phyloP scores from a whole-genome alignment of 1,140 invertebrate genomes.

The Steinernema khuongi region DNA sequence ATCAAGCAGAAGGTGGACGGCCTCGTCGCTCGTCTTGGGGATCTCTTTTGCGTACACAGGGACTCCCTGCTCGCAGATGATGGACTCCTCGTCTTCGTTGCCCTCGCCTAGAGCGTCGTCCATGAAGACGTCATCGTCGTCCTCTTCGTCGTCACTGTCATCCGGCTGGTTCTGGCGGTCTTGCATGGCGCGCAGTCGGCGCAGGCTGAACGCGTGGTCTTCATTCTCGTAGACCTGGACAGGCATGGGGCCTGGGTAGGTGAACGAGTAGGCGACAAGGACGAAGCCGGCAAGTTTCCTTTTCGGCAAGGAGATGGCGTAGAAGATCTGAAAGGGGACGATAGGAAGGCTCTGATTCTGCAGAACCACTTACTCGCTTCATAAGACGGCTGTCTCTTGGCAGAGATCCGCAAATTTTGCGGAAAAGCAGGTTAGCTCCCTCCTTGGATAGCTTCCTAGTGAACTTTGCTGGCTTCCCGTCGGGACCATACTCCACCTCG shows the following conservation, averaged over 20 bases:
- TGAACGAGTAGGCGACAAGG: neutral
- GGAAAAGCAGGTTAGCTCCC: neutral
- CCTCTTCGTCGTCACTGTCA: neutral
- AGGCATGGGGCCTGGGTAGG: neutral
- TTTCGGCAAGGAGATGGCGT: neutral
- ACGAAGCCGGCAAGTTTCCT: neutral
- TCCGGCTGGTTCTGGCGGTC: neutral
- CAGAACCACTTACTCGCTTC: neutral
- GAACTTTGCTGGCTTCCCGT: neutral
- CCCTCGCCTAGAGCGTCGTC: neutral
- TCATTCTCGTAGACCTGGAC: constrained; percentile 1
- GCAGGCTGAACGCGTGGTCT: neutral
- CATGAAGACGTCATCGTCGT: constrained; percentile 3
- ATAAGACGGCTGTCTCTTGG: neutral
- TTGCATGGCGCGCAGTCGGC: neutral
- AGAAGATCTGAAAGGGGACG: neutral
- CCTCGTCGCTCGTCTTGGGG: neutral
- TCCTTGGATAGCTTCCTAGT: neutral
- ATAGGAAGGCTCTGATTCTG: neutral
- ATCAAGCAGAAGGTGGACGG: neutral
- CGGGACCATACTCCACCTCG: neutral
- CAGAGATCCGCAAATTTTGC: neutral
- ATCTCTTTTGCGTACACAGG: neutral
- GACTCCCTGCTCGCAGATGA: neutral
- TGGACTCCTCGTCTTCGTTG: neutral